Base-by-base conservation (phyloP, 2,797 vertebrate species). In the Sebastes hubbsi region DNA sequence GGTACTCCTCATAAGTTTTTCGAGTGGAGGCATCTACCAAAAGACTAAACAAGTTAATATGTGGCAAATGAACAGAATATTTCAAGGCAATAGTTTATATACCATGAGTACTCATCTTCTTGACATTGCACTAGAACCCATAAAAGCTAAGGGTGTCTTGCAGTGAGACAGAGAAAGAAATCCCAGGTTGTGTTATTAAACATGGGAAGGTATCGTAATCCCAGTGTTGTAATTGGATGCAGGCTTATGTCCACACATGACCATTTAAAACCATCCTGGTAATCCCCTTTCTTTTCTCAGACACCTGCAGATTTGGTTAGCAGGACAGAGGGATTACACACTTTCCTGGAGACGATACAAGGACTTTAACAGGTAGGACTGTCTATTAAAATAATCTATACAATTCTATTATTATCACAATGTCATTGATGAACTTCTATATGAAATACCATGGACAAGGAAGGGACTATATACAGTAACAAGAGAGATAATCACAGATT, bases 231-330 rank as follows among this genome's bases (percentile, higher is more conserved):
- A 92, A 95, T 96, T 95, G 94, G 95, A 94, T 94, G 84, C 82
- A 72, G 91, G 95, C 90, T 96, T 96, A 96, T 78, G 86, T 87
- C 75, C 89, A 94, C 94, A 95, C 94, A 92, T 91, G 92, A 94
- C 89, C 93, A 91, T 94, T 96, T 95, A 96, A 96, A 96, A 90
- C 92, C 90, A 90, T 93, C 94, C 90, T 58, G 65, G 72, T 95
- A 96, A 97, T 96, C 96, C 92, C 77, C 70, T 70, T 82, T 92
- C 91, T 93, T 76, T 90, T 90, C 88, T 92, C 93, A 89, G 85
- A 86, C 91, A 82, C 88, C 89, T 92, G 84, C 88, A 87, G 80
- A 62, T 65, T 66, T 70, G 70, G 73, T 86, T 63, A 52, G 76
- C 61, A 89, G 71, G 55, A 88, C 87, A 81, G 67, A 88, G 54